Conservation (phyloP, 1,140 invertebrate species). For the Nixonia krombeini region DNA sequence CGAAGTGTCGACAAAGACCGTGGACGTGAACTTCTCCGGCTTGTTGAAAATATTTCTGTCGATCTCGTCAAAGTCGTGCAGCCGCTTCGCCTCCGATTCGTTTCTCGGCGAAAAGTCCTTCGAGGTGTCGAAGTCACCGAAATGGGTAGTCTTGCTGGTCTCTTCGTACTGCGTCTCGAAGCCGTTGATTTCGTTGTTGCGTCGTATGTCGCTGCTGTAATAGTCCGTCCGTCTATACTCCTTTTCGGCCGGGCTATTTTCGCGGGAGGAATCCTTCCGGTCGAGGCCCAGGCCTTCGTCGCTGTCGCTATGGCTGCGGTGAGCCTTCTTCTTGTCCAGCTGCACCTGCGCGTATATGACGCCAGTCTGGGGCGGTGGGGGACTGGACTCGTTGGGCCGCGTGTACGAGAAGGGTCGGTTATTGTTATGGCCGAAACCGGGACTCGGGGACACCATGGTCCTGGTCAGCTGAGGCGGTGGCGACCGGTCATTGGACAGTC, state of each 20-base stretch:
- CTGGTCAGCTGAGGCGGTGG: constrained; percentile 75
- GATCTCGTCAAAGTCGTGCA: constrained; percentile 59
- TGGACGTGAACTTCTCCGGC: constrained; percentile 64
- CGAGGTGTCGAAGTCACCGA: constrained; percentile 40
- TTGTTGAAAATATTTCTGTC: constrained; percentile 56
- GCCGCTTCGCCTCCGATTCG: constrained; percentile 34
- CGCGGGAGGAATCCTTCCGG: constrained; percentile 69
- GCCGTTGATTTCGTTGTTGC: constrained; percentile 65
- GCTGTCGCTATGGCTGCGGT: constrained; percentile 77
- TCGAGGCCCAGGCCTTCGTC: constrained; percentile 83
- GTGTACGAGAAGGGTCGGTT: constrained; percentile 85
- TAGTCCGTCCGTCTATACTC: constrained; percentile 61
- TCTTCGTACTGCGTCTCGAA: constrained; percentile 60
- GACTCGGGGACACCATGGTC: constrained; percentile 74
- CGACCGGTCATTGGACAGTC: constrained; percentile 68
- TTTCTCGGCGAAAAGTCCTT: constrained; percentile 45
- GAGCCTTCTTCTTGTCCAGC: constrained; percentile 72
- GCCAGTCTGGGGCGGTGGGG: constrained; percentile 49
- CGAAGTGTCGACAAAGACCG: constrained; percentile 70
- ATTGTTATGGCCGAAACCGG: constrained; percentile 77
- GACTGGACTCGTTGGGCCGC: constrained; percentile 69
- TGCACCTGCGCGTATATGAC: constrained; percentile 85
- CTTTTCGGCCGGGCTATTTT: constrained; percentile 68
- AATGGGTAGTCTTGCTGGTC: constrained; percentile 42
- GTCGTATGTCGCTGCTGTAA: constrained; percentile 55